Base-by-base conservation (phyloP, 1,140 invertebrate species). In the Megathymus violae region DNA sequence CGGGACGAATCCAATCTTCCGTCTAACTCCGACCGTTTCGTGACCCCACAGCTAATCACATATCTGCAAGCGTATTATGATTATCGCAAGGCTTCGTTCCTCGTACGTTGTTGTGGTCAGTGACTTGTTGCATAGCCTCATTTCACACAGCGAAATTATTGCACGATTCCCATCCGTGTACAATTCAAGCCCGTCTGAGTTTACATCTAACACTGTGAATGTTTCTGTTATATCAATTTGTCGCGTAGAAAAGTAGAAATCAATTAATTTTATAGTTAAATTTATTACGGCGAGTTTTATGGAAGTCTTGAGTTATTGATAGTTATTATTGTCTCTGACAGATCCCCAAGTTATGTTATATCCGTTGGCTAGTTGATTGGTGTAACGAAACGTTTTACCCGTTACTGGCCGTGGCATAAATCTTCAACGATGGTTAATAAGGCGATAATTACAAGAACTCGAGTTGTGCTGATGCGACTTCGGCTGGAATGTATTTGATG, bases 21-120 rank as follows among this genome's bases (percentile, higher is more conserved):
- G 80, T 81, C 84, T 85, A 79, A 77, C 81, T 64, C 60, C 84
- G 86, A 86, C 81, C 86, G 86, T 82, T 84, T 75, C 83, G 78
- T 88, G 85, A 88, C 85, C 83, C 77, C 85, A 64, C 72, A 75
- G 75, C 77, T 89, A 89, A 89, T 89, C 85, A 89, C 83, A 87
- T 88, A 88, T 89, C 87, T 88, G 80, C 86, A 83, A 87, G 83
- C 76, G 80, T 85, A 85, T 87, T 88, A 85, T 86, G 86, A 89
- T 89, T 82, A 89, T 88, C 85, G 77, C 82, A 70, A 74, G 74
- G 71, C 73, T 78, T 80, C 74, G 81, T 79, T 85, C 75, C 77
- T 85, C 71, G 74, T 80, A 76, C 68, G 72, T 75, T 78, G 71
- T 74, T 80, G 76, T 87, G 83, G 84, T 88, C 86, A 86, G 75